These are phyloP conservation scores for Drosophila lacertosa DNA, from an alignment of 1,140 invertebrate genomes.

Conservation along the genomic window DNA sequence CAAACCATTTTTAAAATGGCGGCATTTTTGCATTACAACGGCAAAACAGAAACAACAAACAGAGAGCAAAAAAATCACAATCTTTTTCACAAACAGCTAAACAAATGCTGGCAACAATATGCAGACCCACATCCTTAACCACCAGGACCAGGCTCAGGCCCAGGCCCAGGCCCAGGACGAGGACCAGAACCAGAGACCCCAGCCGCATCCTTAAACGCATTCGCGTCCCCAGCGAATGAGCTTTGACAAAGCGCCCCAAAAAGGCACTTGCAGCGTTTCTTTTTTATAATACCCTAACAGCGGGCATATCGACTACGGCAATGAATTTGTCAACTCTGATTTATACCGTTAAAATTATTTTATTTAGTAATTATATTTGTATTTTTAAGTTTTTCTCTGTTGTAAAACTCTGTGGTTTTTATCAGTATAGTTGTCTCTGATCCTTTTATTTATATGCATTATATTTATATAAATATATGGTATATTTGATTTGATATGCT, in stretches of 20 bases:
- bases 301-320: background rate
- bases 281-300: slow-evolving; percentile 7
- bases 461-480: too few species aligned
- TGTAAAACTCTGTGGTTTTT: too few species aligned
- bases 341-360: too few species aligned
- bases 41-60: background rate
- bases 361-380: too few species aligned
- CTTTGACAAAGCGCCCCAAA: slow-evolving; percentile 59
- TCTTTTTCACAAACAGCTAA: slow-evolving; percentile 72
- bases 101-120: slow-evolving; percentile 65
- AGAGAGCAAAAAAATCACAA: slow-evolving; percentile 13
- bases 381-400: too few species aligned
- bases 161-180: slow-evolving; percentile 8
- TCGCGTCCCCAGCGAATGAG: slow-evolving; percentile 35
- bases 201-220: slow-evolving; percentile 32
- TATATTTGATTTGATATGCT: too few species aligned
- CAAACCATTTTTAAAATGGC: slow-evolving; percentile 67
- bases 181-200: too few species aligned
- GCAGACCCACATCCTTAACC: slow-evolving; percentile 28
- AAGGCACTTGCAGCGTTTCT: slow-evolving; percentile 29
- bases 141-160: slow-evolving; percentile 8
- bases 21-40: slow-evolving; percentile 67
- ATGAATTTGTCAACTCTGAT: too few species aligned
- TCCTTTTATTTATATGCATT: too few species aligned
- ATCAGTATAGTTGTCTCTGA: too few species aligned